phyloP scores from a whole-genome alignment of 2,797 vertebrate genomes.

The Poecilia gillii region DNA sequence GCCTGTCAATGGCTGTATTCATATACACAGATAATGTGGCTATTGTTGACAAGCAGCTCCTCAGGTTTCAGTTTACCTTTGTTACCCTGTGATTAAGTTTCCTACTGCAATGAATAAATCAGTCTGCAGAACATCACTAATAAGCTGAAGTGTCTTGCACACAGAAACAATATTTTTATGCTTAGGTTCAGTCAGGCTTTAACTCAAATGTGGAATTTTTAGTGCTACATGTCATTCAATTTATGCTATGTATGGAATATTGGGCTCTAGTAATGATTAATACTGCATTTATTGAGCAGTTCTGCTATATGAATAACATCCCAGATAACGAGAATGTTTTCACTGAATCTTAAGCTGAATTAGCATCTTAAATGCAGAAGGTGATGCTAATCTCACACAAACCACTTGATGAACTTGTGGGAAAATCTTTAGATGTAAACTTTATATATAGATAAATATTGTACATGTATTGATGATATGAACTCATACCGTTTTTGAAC shows the following conservation, averaged over 20 bases:
- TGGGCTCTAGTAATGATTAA: neutral
- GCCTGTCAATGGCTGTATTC: constrained; percentile 64
- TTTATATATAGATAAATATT: neutral
- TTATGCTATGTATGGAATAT: neutral
- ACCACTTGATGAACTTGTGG: neutral
- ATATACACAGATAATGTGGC: constrained; percentile 58
- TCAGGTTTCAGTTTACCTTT: constrained; percentile 69
- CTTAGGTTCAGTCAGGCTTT: neutral
- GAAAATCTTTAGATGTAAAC: constrained; percentile 14
- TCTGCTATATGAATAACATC: neutral
- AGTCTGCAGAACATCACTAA: constrained; percentile 20
- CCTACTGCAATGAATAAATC: constrained; percentile 61
- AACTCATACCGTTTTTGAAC: constrained; percentile 3
- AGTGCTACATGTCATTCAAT: neutral
- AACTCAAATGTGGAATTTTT: constrained; percentile 1
- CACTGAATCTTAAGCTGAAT: neutral
- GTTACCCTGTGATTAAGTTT: constrained; percentile 58
- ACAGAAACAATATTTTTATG: neutral
- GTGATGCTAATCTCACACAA: constrained; percentile 10
- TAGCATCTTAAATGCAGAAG: neutral
- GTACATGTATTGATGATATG: neutral
- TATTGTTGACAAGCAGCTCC: constrained; percentile 49
- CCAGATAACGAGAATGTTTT: neutral
- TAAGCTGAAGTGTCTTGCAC: constrained; percentile 10
- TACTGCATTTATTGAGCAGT: neutral